Conservation (phyloP, 1,140 invertebrate genomes). For the Drosophila paulistorum region DNA sequence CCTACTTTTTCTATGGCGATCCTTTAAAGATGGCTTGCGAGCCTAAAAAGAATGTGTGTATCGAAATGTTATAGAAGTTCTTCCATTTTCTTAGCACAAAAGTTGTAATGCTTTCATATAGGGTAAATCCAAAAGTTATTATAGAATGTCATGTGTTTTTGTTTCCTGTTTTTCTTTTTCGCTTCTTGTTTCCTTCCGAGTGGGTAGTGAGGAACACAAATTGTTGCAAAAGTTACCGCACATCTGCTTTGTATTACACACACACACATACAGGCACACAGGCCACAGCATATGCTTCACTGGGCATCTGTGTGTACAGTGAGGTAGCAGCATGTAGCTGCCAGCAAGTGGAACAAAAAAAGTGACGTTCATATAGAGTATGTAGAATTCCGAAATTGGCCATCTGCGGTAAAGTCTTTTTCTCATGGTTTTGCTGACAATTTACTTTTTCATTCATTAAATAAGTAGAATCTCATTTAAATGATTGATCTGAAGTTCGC, state of each 20-base stretch:
- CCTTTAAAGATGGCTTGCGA: no score
- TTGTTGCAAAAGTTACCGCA: constrained; percentile 22
- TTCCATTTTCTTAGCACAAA: no score
- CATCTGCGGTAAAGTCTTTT: constrained; percentile 31
- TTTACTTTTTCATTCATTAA: not conserved
- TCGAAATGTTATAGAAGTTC: no score
- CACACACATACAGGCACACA: not conserved
- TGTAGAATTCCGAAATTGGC: not conserved
- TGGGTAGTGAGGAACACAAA: not conserved
- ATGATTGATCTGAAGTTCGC: no score
- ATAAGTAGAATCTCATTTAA: no score
- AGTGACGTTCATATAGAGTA: not conserved
- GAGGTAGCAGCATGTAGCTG: not conserved
- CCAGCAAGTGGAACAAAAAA: constrained; percentile 11
- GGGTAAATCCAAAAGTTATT: constrained; percentile 35
- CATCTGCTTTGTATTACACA: constrained; percentile 38
- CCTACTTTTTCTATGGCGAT: not conserved
- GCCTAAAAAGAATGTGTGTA: no score
- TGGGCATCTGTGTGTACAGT: constrained; percentile 31
- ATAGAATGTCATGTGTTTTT: constrained; percentile 7
- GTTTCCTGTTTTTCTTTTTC: not conserved
- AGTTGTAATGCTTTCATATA: not conserved
- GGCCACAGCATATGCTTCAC: constrained; percentile 31
- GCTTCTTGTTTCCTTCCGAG: constrained; percentile 4
- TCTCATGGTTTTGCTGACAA: not conserved